Evolutionary conservation across 2,113 vertebrate species (phyloP), one percentile per base, ranked within the genome.

Genomic region (Nothobranchius furzeri): DNA sequence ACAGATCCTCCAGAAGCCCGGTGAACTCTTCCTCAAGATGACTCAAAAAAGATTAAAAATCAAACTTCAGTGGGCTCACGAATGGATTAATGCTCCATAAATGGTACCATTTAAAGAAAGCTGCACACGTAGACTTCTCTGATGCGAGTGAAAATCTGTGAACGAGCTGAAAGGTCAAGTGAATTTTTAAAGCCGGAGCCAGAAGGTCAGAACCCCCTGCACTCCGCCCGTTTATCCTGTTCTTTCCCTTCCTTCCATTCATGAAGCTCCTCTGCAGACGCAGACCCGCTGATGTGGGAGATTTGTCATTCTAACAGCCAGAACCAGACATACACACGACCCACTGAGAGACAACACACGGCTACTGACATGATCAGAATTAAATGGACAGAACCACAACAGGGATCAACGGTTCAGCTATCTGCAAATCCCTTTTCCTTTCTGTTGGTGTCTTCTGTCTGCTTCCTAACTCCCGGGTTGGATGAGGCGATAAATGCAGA

Each of bases 361-460:
- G 12, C 68, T 54, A 50, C 64, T 35, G 9, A 37, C 68, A 68
- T 77, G 70, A 82, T 77, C 77, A 66, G 61, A 81, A 68, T 80
- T 74, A 84, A 71, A 69, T 75, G 82, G 68, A 55, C 30, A 51
- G 17, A 9, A 51, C 57, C 43, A 12, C 59, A 65, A 62, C 68
- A 68, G 71, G 56, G 59, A 63, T 61, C 49, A 17, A 74, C 25
- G 14, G 30, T 24, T 14, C 45, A 57, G 61, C 57, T 65, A 62
- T 67, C 52, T 52, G 60, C 53, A 9, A 17, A 35, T 7, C 35
- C 0, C 35, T 15, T 10, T 37, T 51, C 37, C 35, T 17, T 7
- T 58, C 45, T 37, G 25, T 49, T 43, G 13, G 14, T 62, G 35
- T 42, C 15, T 53, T 69, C 43, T 62, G 40, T 42, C 15, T 53